Base-by-base conservation (phyloP, 2,888 invertebrate genomes). In the Azorinus chamasolen region DNA sequence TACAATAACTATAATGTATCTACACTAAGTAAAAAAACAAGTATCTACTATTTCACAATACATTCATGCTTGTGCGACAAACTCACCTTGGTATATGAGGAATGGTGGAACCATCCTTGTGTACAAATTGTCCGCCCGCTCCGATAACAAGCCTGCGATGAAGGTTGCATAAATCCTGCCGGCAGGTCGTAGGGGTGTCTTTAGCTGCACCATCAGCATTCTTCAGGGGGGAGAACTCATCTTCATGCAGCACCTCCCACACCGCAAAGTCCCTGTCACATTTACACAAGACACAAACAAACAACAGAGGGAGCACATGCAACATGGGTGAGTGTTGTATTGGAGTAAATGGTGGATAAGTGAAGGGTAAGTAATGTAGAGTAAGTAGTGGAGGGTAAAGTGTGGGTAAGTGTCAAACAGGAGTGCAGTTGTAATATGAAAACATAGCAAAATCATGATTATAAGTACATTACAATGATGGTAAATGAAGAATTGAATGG, bases 181-280 rank as follows among this genome's bases (percentile, higher is more conserved):
- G 94, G 1, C 97, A 96, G 0, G 99, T 98, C 0, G 95, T 95
- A 0, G 99, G 97, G 70, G 97, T 98, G 93, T 99, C 99, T 90
- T 97, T 96, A 45, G 96, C 96, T 0, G 95, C 96, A 0, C 95
- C 94, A 91, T 99, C 97, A 0, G 97, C 95, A 93, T 99, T 99
- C 92, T 99, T 99, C 83, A 99, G 93, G 0, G 99, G 98, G 86
- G 99, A 98, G 92, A 99, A 99, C 92, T 99, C 99, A 74, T 97
- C 96, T 84, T 97, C 96, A 53, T 99, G 95, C 0, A 96, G 97
- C 94, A 99, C 98, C 73, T 93, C 93, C 95, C 98, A 97, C 6
- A 97, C 97, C 14, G 96, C 97, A 90, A 99, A 91, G 63, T 87
- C 89, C 83, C 91, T 91, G 89, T 88, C 87, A 82, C 88, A 88